phyloP scores from a whole-genome alignment of 2,888 invertebrate genomes.

The Clusia tigrina region DNA sequence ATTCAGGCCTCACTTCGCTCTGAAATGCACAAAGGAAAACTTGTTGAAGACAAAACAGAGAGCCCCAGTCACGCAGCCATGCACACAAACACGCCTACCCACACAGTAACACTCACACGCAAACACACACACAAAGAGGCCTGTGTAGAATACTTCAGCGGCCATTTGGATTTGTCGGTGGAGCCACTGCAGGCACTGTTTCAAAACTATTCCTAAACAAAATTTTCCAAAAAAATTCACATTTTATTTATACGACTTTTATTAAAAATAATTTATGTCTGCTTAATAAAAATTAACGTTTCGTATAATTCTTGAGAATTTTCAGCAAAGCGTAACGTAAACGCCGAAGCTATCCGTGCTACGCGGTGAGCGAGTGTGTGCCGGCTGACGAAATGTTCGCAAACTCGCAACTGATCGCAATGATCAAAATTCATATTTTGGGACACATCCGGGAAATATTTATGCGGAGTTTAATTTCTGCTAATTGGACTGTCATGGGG shows the following conservation, averaged over 20 bases:
- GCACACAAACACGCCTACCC: no score
- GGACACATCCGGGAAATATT: slow-evolving; percentile 41
- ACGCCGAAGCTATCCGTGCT: no score
- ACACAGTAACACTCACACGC: no score
- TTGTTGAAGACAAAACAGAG: slow-evolving; percentile 39
- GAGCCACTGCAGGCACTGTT: no score
- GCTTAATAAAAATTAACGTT: slow-evolving; percentile 59
- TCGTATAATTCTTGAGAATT: slow-evolving; percentile 57
- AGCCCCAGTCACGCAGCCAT: no score
- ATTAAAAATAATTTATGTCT: slow-evolving; percentile 50
- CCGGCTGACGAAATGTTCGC: background rate
- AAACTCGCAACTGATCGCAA: slow-evolving; percentile 35
- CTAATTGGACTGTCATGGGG: slow-evolving; percentile 59
- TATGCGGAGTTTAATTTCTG: slow-evolving; percentile 47
- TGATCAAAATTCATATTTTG: slow-evolving; percentile 46
- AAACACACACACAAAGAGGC: no score
- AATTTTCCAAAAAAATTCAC: no score
- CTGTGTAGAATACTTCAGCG: no score
- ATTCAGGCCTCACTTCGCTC: slow-evolving; percentile 36
- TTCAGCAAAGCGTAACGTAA: slow-evolving; percentile 45
- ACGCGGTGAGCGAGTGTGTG: slow-evolving; percentile 1
- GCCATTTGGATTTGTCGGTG: no score
- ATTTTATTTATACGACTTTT: slow-evolving; percentile 46
- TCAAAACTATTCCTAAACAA: no score
- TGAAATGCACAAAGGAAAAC: slow-evolving; percentile 29